Evolutionary conservation across 2,888 invertebrate species (phyloP).

Genomic region (Pardosa pseudoannulata): DNA sequence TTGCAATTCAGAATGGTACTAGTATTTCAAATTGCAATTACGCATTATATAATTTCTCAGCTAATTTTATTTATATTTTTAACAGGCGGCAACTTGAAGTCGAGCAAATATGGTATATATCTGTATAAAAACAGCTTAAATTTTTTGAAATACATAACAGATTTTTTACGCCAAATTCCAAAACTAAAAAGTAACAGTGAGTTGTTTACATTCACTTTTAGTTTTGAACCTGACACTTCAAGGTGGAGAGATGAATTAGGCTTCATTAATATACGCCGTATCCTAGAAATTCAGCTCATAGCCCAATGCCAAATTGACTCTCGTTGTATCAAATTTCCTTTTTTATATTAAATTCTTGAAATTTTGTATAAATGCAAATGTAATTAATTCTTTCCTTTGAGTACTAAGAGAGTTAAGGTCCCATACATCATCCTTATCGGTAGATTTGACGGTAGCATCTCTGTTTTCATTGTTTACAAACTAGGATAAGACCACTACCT

Average conservation of each 20-base stretch:
- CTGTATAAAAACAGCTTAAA: neutral
- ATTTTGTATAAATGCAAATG: neutral
- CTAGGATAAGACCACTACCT: neutral
- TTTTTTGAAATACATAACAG: neutral
- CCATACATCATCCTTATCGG: slow-evolving; percentile 7
- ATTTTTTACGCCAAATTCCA: neutral
- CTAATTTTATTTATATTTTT: too few relatives aligned
- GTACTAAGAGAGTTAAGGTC: neutral
- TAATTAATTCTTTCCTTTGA: neutral
- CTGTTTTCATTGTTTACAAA: neutral
- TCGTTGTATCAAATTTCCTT: neutral
- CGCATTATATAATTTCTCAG: too few relatives aligned
- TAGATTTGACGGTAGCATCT: neutral
- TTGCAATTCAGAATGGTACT: too few relatives aligned
- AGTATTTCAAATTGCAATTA: too few relatives aligned
- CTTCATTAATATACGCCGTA: neutral
- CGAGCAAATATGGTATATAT: too few relatives aligned
- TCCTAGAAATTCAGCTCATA: neutral
- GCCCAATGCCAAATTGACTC: too few relatives aligned
- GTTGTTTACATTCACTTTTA: too few relatives aligned
- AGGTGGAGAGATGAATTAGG: neutral
- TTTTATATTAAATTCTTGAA: neutral
- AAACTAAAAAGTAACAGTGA: neutral
- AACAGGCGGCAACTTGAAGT: too few relatives aligned
- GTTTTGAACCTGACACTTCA: neutral